phyloP scores from a whole-genome alignment of 1,140 invertebrate species.

The Meloidogyne exigua region DNA sequence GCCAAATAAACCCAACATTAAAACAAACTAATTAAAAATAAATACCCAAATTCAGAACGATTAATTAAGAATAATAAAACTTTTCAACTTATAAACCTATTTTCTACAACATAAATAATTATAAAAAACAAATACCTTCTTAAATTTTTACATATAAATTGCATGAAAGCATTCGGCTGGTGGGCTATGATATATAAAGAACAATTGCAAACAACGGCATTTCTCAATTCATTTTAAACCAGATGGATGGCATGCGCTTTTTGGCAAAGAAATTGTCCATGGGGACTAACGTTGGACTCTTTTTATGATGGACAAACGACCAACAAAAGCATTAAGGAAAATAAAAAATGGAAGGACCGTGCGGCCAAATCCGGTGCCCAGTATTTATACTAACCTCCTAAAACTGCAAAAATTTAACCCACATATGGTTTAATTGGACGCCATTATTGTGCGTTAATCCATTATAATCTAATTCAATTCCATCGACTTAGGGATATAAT shows the following conservation, averaged over 20 bases:
- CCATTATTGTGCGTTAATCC: background rate
- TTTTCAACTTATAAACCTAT: background rate
- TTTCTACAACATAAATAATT: background rate
- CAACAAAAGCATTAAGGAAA: background rate
- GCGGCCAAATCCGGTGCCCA: background rate
- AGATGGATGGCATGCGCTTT: background rate
- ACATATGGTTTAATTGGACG: background rate
- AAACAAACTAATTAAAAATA: too few relatives aligned
- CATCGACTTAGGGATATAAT: background rate
- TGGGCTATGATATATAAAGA: background rate
- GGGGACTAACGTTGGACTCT: background rate
- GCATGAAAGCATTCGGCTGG: background rate
- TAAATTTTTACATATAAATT: background rate
- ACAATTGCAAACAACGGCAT: background rate
- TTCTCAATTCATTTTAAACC: background rate
- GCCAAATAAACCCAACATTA: too few relatives aligned
- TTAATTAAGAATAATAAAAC: background rate
- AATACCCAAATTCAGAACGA: too few relatives aligned
- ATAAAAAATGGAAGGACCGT: background rate
- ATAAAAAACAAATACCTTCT: background rate
- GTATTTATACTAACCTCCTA: background rate
- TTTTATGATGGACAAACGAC: conserved; percentile 4
- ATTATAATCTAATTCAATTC: background rate
- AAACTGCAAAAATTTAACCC: background rate
- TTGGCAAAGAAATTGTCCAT: background rate